Percentiles rank a stretch among this genome's conserved stretches.
These are phyloP conservation scores for Strix uralensis DNA, from an alignment of 2,113 vertebrate species.

Conservation along the genomic window DNA sequence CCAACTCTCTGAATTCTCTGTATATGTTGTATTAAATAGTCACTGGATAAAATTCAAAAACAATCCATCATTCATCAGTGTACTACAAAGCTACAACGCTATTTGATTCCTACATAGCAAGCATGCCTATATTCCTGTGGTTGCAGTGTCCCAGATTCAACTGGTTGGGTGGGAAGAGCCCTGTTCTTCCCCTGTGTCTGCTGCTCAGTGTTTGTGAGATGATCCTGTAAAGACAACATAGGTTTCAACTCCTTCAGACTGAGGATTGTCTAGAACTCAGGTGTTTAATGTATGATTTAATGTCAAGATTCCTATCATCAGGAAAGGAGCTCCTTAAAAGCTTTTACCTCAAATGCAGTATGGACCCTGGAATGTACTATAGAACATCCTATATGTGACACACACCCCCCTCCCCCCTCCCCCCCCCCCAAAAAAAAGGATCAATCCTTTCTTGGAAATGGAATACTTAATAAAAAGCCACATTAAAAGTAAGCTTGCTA, in stretches of 20 bases:
- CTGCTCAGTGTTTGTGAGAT: neutral
- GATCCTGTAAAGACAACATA: neutral
- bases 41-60: neutral
- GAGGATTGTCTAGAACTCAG: neutral
- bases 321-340: neutral
- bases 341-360: neutral
- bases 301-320: neutral
- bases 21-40: neutral
- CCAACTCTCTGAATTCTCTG: neutral
- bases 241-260: neutral
- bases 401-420: too few relatives aligned
- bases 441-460: neutral
- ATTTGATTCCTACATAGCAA: neutral
- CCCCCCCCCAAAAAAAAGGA: too few relatives aligned
- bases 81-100: neutral
- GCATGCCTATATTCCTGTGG: neutral
- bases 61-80: neutral
- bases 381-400: neutral
- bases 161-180: neutral
- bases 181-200: neutral
- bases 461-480: neutral
- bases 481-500: neutral
- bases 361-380: rapidly evolving
- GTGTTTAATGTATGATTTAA: neutral
- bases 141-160: neutral